These are phyloP conservation scores for Pristionchus mayeri DNA, from an alignment of 2,888 invertebrate genomes.

Conservation along the genomic window DNA sequence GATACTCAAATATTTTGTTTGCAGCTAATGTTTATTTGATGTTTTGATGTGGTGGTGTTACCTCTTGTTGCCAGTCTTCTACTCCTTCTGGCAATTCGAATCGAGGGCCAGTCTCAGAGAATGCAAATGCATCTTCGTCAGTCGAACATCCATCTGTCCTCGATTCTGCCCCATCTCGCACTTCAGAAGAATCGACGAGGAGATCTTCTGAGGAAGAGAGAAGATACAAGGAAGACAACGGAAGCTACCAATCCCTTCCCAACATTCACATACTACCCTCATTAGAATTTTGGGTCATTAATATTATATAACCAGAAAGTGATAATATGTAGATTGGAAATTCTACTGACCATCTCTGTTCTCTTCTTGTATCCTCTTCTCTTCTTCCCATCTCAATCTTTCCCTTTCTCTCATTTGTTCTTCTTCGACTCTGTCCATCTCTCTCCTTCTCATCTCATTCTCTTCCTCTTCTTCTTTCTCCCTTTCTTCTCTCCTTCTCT, in stretches of 20 bases:
- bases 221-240: too few species aligned
- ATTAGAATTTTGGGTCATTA: too few species aligned
- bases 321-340: too few species aligned
- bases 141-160: constrained; percentile 29
- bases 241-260: too few species aligned
- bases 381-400: constrained; percentile 26
- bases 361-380: not conserved
- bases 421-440: constrained; percentile 48
- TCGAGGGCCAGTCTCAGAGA: constrained; percentile 2
- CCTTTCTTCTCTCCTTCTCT: constrained; percentile 7
- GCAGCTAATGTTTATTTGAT: not conserved
- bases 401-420: constrained; percentile 41
- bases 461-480: constrained; percentile 20
- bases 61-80: constrained; percentile 46
- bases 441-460: not conserved
- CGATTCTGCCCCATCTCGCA: constrained; percentile 48
- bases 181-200: constrained; percentile 15
- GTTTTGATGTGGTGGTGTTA: not conserved
- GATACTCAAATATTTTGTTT: not conserved
- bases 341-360: not conserved
- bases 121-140: constrained; percentile 42
- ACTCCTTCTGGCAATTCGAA: constrained; percentile 47
- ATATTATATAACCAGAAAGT: too few species aligned
- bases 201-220: constrained; percentile 7
- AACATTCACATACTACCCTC: too few species aligned